Evolutionary conservation across 2,888 invertebrate species (phyloP).

Genomic region (Buathra laborator): DNA sequence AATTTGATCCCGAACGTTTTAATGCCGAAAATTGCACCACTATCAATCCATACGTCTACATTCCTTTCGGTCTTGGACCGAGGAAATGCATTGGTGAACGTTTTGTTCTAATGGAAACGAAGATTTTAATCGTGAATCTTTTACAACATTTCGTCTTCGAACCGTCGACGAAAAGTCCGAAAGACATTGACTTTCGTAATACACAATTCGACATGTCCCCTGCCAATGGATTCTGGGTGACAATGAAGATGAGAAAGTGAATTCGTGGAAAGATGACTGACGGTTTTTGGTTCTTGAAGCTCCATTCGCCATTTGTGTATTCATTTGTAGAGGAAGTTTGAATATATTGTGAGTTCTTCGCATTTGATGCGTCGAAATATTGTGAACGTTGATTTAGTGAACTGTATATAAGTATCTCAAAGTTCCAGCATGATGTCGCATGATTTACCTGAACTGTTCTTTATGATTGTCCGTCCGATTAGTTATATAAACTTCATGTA

Average conservation of each 20-base stretch:
- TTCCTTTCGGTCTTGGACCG: slow-evolving; percentile 83
- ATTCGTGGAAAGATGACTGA: neutral
- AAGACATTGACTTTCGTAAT: neutral
- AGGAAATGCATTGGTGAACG: slow-evolving; percentile 62
- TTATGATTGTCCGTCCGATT: too few relatives aligned
- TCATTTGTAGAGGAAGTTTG: too few relatives aligned
- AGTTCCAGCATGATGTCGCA: too few relatives aligned
- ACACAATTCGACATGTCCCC: neutral
- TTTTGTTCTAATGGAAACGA: slow-evolving; percentile 29
- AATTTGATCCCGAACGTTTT: neutral
- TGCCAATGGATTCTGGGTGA: neutral
- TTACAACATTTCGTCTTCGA: neutral
- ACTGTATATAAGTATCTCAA: too few relatives aligned
- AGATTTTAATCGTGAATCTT: neutral
- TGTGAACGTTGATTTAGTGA: too few relatives aligned
- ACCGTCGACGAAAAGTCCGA: neutral
- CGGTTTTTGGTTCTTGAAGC: too few relatives aligned
- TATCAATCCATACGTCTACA: slow-evolving; percentile 65
- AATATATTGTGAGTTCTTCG: too few relatives aligned
- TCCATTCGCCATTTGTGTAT: too few relatives aligned
- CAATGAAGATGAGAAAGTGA: neutral
- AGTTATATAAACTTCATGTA: too few relatives aligned
- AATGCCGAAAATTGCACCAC: neutral
- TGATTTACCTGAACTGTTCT: too few relatives aligned
- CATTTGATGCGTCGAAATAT: too few relatives aligned